Percentiles rank a stretch among this genome's conserved stretches.
Evolutionary conservation across 2,797 vertebrate genomes (phyloP).

Genomic region (Cygnus olor): DNA sequence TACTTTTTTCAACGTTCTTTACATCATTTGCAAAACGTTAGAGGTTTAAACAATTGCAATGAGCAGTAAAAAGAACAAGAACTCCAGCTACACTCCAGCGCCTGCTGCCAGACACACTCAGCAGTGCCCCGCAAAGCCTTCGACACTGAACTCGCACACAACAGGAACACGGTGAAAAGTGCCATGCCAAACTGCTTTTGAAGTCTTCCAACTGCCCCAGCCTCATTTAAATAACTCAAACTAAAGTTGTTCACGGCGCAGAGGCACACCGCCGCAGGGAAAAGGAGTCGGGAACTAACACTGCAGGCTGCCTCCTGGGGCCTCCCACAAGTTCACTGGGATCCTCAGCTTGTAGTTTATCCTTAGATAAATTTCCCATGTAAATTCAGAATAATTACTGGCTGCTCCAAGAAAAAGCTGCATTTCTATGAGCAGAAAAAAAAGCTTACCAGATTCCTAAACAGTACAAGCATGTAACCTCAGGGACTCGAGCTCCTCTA

Average conservation of each 20-base stretch:
- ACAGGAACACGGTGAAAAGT: background rate
- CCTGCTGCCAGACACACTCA: background rate
- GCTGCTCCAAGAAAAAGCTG: constrained; percentile 12
- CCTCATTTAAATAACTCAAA: constrained; percentile 8
- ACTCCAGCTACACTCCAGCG: background rate
- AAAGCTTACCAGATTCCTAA: background rate
- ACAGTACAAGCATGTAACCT: background rate
- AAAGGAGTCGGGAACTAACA: background rate
- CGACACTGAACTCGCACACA: rapidly evolving
- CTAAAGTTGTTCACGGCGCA: background rate
- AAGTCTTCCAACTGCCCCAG: background rate
- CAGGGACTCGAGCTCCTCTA: background rate
- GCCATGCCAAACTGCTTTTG: background rate
- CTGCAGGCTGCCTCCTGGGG: background rate
- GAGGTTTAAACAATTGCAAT: background rate
- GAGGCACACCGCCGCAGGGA: background rate
- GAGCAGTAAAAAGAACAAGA: background rate
- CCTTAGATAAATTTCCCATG: constrained; percentile 31
- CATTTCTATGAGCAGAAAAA: background rate
- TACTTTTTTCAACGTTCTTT: constrained; percentile 2
- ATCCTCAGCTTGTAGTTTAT: background rate
- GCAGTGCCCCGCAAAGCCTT: background rate
- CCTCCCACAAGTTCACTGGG: background rate
- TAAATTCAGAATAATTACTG: constrained; percentile 27
- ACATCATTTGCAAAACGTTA: background rate